Evolutionary conservation across 2,888 invertebrate species (phyloP).

Genomic region (Hypolimnas misippus): DNA sequence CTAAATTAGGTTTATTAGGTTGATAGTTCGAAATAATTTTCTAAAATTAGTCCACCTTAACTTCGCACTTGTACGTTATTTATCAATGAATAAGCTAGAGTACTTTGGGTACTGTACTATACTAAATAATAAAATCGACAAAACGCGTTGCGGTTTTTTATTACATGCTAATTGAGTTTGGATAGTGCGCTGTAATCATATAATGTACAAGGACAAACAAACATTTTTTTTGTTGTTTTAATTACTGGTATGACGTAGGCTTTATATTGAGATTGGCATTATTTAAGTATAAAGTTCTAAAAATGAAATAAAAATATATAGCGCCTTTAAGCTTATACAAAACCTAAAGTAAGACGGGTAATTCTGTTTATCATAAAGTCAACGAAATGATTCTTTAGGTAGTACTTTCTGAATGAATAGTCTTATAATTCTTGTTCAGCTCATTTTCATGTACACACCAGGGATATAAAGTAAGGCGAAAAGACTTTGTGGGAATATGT

Average conservation of each 20-base stretch:
- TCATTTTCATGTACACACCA: constrained; percentile 2
- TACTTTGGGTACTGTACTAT: too few relatives aligned
- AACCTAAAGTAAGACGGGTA: not conserved
- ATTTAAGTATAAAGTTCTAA: too few relatives aligned
- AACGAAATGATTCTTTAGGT: not conserved
- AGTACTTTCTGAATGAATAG: not conserved
- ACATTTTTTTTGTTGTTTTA: too few relatives aligned
- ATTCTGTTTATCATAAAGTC: not conserved
- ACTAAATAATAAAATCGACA: too few relatives aligned
- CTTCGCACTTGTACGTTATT: not conserved
- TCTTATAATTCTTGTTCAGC: not conserved
- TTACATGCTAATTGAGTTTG: too few relatives aligned
- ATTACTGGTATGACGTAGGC: too few relatives aligned
- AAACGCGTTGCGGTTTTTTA: too few relatives aligned
- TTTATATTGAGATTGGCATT: too few relatives aligned
- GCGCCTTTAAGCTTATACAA: not conserved
- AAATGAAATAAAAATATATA: too few relatives aligned
- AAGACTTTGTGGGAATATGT: constrained; percentile 1
- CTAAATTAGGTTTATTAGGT: constrained; percentile 6
- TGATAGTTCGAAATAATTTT: constrained; percentile 3
- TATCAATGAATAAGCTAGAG: too few relatives aligned
- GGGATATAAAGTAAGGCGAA: not conserved
- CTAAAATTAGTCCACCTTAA: not conserved
- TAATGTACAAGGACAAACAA: too few relatives aligned
- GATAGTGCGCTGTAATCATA: too few relatives aligned